A percentile compares a stretch with the other conserved stretches of the same genome.
These are phyloP conservation scores for Bacillus rossius DNA, from an alignment of 1,140 invertebrate species.

Conservation along the genomic window DNA sequence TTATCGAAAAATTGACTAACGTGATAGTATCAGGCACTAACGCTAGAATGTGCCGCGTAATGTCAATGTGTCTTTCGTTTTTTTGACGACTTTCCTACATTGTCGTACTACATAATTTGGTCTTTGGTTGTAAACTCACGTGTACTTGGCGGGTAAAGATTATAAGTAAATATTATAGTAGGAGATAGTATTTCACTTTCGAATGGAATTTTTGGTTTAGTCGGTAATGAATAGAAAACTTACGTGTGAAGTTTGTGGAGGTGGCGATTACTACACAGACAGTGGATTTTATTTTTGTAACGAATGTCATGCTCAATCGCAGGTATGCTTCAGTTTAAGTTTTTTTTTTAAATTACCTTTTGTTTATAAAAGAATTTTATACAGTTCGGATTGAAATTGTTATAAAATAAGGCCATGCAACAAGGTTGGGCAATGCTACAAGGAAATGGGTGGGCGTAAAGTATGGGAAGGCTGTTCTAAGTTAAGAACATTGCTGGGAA, in stretches of 20 bases:
- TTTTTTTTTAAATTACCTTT: not conserved
- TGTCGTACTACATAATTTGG: too few relatives aligned
- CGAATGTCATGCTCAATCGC: slow-evolving; percentile 47
- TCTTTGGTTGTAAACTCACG: too few relatives aligned
- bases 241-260: slow-evolving; percentile 42
- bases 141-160: too few relatives aligned
- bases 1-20: too few relatives aligned
- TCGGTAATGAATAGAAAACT: not conserved
- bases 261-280: slow-evolving; percentile 42
- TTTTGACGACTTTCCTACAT: too few relatives aligned
- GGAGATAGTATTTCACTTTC: too few relatives aligned
- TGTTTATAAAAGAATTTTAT: slow-evolving; percentile 37
- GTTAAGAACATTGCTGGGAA: not conserved
- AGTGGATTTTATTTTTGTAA: slow-evolving; percentile 49
- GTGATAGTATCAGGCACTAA: too few relatives aligned
- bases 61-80: too few relatives aligned
- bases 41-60: too few relatives aligned
- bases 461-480: not conserved
- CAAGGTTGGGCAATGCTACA: slow-evolving; percentile 4
- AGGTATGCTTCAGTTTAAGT: slow-evolving; percentile 31
- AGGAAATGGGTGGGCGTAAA: not conserved
- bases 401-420: slow-evolving; percentile 18
- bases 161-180: too few relatives aligned
- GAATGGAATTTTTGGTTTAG: too few relatives aligned
- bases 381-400: slow-evolving; percentile 26